phyloP scores from a whole-genome alignment of 1,140 invertebrate genomes.

The Lysiphlebus fabarum region DNA sequence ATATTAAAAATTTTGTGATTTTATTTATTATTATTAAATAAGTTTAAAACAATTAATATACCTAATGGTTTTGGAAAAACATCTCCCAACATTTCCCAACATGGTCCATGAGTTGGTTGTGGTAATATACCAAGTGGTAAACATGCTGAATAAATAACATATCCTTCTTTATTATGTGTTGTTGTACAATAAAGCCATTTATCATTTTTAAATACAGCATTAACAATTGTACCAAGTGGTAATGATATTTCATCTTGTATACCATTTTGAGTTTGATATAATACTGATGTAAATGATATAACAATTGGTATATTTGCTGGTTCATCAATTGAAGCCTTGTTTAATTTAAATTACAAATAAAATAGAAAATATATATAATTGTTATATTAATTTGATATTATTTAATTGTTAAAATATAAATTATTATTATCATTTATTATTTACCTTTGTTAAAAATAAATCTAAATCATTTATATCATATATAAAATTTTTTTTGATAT shows the following conservation, averaged over 20 bases:
- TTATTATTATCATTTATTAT: conserved; percentile 18
- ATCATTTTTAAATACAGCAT: conserved; percentile 79
- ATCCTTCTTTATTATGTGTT: conserved; percentile 74
- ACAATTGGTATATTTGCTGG: conserved; percentile 81
- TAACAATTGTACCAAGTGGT: conserved; percentile 78
- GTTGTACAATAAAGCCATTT: conserved; percentile 81
- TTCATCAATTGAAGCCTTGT: conserved; percentile 66
- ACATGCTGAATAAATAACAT: conserved; percentile 72
- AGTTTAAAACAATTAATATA: too few relatives aligned
- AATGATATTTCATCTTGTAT: conserved; percentile 68
- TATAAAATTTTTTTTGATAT: conserved; percentile 55
- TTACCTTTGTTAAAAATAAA: conserved; percentile 68
- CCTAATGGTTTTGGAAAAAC: conserved; percentile 67
- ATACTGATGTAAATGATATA: conserved; percentile 67
- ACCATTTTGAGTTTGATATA: conserved; percentile 72
- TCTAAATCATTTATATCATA: conserved; percentile 75
- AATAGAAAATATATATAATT: too few relatives aligned
- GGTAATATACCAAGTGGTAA: conserved; percentile 71
- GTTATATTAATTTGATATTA: too few relatives aligned
- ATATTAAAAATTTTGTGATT: too few relatives aligned
- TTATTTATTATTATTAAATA: too few relatives aligned
- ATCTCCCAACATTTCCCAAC: conserved; percentile 82
- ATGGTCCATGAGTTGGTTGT: conserved; percentile 59
- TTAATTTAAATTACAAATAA: conserved; percentile 24
- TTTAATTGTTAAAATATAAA: background rate